These are phyloP conservation scores for Stigmatopora argus DNA, from an alignment of 2,113 vertebrate species.

Conservation along the genomic window DNA sequence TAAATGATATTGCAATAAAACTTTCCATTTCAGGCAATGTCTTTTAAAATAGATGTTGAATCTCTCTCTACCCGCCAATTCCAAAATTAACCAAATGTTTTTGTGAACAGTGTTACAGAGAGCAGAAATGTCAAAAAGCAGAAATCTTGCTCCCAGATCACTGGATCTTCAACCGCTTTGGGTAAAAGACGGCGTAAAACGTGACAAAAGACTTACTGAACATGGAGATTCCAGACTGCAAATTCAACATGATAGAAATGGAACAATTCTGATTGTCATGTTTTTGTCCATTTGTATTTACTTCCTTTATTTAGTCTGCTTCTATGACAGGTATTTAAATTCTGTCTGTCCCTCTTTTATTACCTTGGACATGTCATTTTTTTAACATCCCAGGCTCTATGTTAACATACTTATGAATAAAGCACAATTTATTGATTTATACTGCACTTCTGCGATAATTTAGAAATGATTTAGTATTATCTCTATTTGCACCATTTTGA, in stretches of 20 bases:
- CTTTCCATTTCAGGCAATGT: not conserved
- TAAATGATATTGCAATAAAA: not conserved
- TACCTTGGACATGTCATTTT: not conserved
- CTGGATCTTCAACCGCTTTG: not conserved
- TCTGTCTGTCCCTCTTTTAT: not conserved
- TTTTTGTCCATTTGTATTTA: not conserved
- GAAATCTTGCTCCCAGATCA: slow-evolving; percentile 12
- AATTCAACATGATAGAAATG: not conserved
- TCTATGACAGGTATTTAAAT: not conserved
- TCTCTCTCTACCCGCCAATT: not conserved
- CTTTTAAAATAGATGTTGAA: not conserved
- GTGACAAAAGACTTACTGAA: not conserved
- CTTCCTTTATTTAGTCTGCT: not conserved
- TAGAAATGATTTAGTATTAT: too few relatives aligned
- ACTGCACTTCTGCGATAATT: not conserved
- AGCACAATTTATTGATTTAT: not conserved
- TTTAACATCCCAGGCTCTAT: not conserved
- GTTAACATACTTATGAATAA: not conserved
- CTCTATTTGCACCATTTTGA: not conserved
- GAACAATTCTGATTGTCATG: not conserved
- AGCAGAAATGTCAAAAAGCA: slow-evolving; percentile 22
- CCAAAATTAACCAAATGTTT: slow-evolving; percentile 3
- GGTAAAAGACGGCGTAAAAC: slow-evolving; percentile 50
- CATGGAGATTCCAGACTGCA: not conserved
- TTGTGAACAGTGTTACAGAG: slow-evolving; percentile 29